phyloP scores from a whole-genome alignment of 2,888 invertebrate species.

The Zeuzera pyrina region DNA sequence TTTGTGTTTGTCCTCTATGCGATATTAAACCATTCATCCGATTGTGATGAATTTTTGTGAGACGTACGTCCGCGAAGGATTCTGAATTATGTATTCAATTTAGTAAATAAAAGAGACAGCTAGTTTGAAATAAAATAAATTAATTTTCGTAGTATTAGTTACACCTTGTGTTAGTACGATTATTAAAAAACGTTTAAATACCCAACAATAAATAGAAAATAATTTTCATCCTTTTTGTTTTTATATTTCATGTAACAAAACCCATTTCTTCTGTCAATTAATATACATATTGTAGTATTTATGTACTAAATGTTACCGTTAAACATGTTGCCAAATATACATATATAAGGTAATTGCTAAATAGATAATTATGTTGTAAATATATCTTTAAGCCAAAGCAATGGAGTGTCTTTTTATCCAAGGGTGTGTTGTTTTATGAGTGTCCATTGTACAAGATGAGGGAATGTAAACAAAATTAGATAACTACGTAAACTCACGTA shows the following conservation, averaged over 20 bases:
- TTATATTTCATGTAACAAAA: slow-evolving; percentile 7
- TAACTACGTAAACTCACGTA: slow-evolving; percentile 36
- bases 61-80: too few species aligned
- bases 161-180: too few species aligned
- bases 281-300: slow-evolving; percentile 29
- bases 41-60: too few species aligned
- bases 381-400: slow-evolving; percentile 55
- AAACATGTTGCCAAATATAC: slow-evolving; percentile 66
- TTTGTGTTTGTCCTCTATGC: too few species aligned
- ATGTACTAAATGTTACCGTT: slow-evolving; percentile 59
- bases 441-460: slow-evolving; percentile 26
- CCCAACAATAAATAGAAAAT: too few species aligned
- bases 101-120: too few species aligned
- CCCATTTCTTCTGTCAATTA: slow-evolving; percentile 62
- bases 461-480: slow-evolving; percentile 37
- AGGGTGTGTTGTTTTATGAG: slow-evolving; percentile 40
- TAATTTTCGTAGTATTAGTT: too few species aligned
- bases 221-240: too few species aligned
- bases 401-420: slow-evolving; percentile 48
- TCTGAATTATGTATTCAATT: too few species aligned
- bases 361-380: slow-evolving; percentile 61
- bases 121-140: too few species aligned
- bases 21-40: too few species aligned
- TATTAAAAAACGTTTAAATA: too few species aligned
- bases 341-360: slow-evolving; percentile 49